A percentile compares a stretch with the other conserved stretches of the same genome.
Evolutionary conservation across 2,888 invertebrate species (phyloP).

Genomic region (Drosophila sordidula): DNA sequence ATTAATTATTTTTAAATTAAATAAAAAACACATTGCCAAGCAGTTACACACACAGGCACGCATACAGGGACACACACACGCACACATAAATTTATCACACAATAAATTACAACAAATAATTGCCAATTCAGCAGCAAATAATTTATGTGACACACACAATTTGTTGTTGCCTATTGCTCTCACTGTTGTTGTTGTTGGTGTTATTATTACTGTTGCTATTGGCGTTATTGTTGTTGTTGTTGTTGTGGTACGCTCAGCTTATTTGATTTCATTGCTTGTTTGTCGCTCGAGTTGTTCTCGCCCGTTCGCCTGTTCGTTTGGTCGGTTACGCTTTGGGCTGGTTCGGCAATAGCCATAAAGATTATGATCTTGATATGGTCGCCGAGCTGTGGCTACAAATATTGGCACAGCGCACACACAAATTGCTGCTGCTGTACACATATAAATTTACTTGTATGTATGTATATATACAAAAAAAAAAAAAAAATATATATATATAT

Average conservation of each 20-base stretch:
- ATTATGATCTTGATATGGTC: slow-evolving; percentile 71
- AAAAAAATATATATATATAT: background rate
- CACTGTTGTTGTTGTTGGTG: slow-evolving; percentile 23
- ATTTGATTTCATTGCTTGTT: slow-evolving; percentile 71
- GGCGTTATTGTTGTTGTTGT: slow-evolving; percentile 16
- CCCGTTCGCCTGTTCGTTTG: slow-evolving; percentile 20
- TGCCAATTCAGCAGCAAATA: slow-evolving; percentile 75
- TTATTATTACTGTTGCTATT: slow-evolving; percentile 14
- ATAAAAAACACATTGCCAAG: slow-evolving; percentile 54
- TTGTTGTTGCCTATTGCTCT: slow-evolving; percentile 51
- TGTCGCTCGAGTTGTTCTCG: slow-evolving; percentile 66
- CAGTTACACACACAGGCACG: slow-evolving; percentile 26
- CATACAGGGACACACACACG: background rate
- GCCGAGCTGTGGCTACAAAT: slow-evolving; percentile 48
- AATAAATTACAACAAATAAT: slow-evolving; percentile 74
- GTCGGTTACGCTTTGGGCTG: slow-evolving; percentile 38
- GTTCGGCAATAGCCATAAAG: slow-evolving; percentile 66
- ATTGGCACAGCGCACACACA: slow-evolving; percentile 48
- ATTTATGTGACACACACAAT: slow-evolving; percentile 68
- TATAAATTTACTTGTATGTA: slow-evolving; percentile 18
- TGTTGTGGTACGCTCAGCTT: slow-evolving; percentile 47
- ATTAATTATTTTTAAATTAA: slow-evolving; percentile 68
- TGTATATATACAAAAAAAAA: slow-evolving; percentile 10
- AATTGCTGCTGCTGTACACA: slow-evolving; percentile 32
- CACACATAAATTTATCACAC: slow-evolving; percentile 57